A percentile compares a stretch with the other conserved stretches of the same genome.
Conservation (phyloP, 2,888 invertebrate species). For the Philhelius pedissequus region DNA sequence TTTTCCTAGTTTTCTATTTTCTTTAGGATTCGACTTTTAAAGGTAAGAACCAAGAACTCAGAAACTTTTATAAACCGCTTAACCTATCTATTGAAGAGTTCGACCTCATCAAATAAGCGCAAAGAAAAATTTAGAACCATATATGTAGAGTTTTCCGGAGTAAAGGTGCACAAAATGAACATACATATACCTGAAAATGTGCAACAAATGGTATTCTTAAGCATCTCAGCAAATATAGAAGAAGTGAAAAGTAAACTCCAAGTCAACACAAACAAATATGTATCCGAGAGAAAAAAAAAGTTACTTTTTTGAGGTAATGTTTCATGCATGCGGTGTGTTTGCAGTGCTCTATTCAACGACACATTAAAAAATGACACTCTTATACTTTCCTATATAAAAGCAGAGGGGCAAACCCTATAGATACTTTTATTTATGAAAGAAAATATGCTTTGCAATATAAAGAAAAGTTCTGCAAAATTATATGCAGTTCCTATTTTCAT, state of each 20-base stretch:
- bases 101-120: conserved; percentile 43
- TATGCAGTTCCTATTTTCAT: too few relatives aligned
- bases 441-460: too few relatives aligned
- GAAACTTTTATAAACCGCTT: conserved; percentile 46
- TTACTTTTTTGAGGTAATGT: background rate
- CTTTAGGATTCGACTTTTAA: background rate
- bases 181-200: conserved; percentile 11
- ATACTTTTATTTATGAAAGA: background rate
- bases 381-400: background rate
- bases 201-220: conserved; percentile 29
- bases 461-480: too few relatives aligned
- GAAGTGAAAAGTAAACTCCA: background rate
- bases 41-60: background rate
- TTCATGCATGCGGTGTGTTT: background rate
- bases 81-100: conserved; percentile 57
- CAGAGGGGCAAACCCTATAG: background rate
- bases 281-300: background rate
- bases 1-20: background rate
- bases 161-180: conserved; percentile 6
- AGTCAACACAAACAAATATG: conserved; percentile 16
- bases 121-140: conserved; percentile 31
- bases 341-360: background rate
- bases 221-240: background rate
- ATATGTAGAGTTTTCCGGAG: background rate
- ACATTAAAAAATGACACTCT: too few relatives aligned